phyloP scores from a whole-genome alignment of 2,113 vertebrate genomes.

The Lophotis ruficrista region DNA sequence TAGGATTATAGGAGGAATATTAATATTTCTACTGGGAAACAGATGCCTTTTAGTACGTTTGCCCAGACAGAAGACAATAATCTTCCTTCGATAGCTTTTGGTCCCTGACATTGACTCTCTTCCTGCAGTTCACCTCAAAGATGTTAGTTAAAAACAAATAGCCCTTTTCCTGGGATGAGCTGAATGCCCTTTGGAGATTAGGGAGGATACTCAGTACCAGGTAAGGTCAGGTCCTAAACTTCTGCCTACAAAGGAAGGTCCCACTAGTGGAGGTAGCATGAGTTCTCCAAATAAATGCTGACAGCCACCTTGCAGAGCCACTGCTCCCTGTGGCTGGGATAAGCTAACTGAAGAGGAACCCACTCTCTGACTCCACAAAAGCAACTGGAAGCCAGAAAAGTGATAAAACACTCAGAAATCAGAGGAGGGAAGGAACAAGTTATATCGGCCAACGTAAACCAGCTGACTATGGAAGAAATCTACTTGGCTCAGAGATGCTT shows the following conservation, averaged over 20 bases:
- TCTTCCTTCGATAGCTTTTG: background rate
- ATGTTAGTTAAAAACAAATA: background rate
- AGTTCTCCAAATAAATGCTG: background rate
- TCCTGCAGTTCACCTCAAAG: background rate
- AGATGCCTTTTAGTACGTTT: background rate
- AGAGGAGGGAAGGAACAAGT: conserved; percentile 16
- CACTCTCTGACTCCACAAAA: background rate
- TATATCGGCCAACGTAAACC: background rate
- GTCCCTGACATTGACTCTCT: background rate
- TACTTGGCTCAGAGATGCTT: conserved; percentile 67
- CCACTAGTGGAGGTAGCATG: background rate
- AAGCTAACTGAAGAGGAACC: background rate
- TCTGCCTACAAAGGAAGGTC: background rate
- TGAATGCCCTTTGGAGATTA: background rate
- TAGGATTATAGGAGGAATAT: background rate
- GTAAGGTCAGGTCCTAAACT: background rate
- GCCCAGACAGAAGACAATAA: background rate
- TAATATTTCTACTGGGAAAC: background rate
- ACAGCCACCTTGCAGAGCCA: background rate
- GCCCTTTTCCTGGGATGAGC: background rate
- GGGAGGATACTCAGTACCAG: background rate
- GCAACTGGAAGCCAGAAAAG: background rate
- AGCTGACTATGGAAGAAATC: conserved; percentile 19
- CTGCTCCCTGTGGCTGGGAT: background rate
- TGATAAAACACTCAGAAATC: background rate